Conservation (phyloP, 2,113 vertebrate species). For the Trichechus manatus region DNA sequence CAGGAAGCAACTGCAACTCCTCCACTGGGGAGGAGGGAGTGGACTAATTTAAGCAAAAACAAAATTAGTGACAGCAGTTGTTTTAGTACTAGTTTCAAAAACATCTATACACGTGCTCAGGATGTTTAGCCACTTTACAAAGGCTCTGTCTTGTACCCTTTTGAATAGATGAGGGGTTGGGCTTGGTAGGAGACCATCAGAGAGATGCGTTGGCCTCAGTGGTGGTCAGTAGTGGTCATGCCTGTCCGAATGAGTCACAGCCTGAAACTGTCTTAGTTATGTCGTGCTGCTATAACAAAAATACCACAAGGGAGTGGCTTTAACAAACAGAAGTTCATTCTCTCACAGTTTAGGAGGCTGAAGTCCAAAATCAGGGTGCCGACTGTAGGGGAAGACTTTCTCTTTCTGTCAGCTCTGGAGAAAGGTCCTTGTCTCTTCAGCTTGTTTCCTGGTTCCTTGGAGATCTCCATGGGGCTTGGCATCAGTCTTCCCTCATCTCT, state of each 20-base stretch:
- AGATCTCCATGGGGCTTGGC: too few relatives aligned
- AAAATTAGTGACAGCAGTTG: neutral
- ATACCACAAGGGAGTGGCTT: too few relatives aligned
- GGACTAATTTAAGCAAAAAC: neutral
- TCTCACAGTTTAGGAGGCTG: too few relatives aligned
- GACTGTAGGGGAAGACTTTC: too few relatives aligned
- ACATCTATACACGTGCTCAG: neutral
- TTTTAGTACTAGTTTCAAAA: neutral
- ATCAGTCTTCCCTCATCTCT: too few relatives aligned
- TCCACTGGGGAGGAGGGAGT: neutral
- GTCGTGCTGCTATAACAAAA: too few relatives aligned
- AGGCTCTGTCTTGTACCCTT: neutral
- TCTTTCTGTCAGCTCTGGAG: too few relatives aligned
- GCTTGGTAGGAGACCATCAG: neutral
- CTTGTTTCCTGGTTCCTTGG: too few relatives aligned
- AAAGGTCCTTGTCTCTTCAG: too few relatives aligned
- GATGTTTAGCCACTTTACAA: neutral
- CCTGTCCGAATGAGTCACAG: neutral
- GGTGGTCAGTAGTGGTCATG: neutral
- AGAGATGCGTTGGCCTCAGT: neutral
- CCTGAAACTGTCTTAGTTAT: neutral
- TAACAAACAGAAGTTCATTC: too few relatives aligned
- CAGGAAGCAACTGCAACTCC: neutral
- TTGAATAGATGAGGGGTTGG: neutral
- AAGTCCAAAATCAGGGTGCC: too few relatives aligned